These are phyloP conservation scores for Archips xylosteana DNA, from an alignment of 2,888 invertebrate species.

Conservation along the genomic window DNA sequence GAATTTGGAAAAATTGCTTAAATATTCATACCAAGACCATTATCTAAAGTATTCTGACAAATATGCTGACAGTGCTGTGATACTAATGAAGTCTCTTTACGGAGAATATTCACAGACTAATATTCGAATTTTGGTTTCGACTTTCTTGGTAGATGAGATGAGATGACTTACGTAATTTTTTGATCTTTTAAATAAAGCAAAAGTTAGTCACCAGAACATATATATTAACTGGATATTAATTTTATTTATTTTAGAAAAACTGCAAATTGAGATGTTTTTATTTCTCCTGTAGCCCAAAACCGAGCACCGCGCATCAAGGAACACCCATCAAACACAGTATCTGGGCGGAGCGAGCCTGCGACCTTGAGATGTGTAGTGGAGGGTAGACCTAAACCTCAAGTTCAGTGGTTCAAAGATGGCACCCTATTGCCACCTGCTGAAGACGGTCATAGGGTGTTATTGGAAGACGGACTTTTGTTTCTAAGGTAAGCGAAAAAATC, in stretches of 20 bases:
- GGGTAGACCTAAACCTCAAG: constrained; percentile 95
- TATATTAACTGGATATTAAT: background rate
- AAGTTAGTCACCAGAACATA: too few species aligned
- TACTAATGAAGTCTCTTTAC: too few species aligned
- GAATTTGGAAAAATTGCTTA: too few species aligned
- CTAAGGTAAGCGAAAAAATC: constrained; percentile 81
- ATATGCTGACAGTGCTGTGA: too few species aligned
- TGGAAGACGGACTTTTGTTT: constrained; percentile 97
- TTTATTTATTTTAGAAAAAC: background rate
- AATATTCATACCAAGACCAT: too few species aligned
- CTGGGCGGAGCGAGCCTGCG: constrained; percentile 98
- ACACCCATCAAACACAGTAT: constrained; percentile 98
- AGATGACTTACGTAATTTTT: too few species aligned
- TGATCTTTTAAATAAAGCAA: too few species aligned
- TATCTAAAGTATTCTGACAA: too few species aligned
- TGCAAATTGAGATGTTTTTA: background rate
- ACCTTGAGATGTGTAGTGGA: constrained; percentile 99
- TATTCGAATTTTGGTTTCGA: too few species aligned
- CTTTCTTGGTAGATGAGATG: too few species aligned
- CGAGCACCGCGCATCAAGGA: constrained; percentile 97
- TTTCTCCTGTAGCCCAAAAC: constrained; percentile 88
- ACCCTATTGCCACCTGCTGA: constrained; percentile 92
- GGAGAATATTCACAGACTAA: too few species aligned
- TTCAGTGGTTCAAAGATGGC: constrained; percentile 98
- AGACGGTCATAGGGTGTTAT: constrained; percentile 95